phyloP scores from a whole-genome alignment of 2,888 invertebrate species.

The Pterostichus madidus region DNA sequence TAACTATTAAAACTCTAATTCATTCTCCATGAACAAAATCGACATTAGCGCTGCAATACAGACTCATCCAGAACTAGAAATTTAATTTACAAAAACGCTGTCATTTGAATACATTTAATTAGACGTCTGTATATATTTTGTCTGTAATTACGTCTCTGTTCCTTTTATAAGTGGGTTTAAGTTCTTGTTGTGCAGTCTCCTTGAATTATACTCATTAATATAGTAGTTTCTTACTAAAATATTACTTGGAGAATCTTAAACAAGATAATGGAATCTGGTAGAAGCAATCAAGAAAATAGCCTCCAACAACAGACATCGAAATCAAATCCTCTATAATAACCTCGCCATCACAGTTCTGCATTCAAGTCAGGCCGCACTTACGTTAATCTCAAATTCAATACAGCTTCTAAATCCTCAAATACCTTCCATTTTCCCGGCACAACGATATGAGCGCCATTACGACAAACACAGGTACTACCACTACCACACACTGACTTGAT shows the following conservation, averaged over 20 bases:
- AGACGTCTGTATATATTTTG: no score
- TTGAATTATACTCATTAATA: no score
- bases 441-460: background rate
- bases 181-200: no score
- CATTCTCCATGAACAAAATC: no score
- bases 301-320: constrained; percentile 2
- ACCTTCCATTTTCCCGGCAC: background rate
- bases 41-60: no score
- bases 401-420: constrained; percentile 31
- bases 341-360: constrained; percentile 28
- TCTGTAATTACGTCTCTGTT: no score
- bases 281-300: constrained; percentile 33
- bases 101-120: no score
- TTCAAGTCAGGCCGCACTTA: constrained; percentile 23
- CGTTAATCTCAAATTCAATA: constrained; percentile 48
- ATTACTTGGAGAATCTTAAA: background rate
- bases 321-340: constrained; percentile 34
- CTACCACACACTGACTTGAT: background rate
- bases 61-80: no score
- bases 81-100: no score
- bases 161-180: no score
- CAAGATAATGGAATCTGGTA: constrained; percentile 11
- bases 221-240: no score
- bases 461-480: constrained; percentile 19
- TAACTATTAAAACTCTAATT: no score